Evolutionary conservation across 2,888 invertebrate species (phyloP).

Genomic region (Macrophya alboannulata): DNA sequence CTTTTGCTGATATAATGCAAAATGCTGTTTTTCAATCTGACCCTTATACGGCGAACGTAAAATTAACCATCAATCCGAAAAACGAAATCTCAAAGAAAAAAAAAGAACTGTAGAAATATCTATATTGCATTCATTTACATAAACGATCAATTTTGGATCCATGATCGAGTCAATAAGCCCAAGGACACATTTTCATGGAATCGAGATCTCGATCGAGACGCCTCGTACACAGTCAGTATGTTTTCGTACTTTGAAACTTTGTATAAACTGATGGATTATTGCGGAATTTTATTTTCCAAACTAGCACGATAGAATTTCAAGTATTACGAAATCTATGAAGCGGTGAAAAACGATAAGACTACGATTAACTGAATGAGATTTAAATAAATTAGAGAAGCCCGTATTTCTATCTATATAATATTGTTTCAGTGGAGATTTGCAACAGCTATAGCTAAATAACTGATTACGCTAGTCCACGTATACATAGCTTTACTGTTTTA

Average conservation of each 20-base stretch:
- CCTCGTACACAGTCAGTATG: neutral
- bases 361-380: neutral
- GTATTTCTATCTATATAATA: neutral
- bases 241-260: neutral
- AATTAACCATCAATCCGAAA: neutral
- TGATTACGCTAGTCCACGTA: neutral
- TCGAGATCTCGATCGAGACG: neutral
- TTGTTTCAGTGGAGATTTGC: neutral
- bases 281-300: neutral
- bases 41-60: neutral
- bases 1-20: neutral
- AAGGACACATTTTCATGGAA: neutral
- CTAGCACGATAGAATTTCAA: neutral
- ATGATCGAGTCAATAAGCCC: neutral
- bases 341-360: neutral
- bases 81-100: neutral
- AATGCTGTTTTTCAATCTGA: neutral
- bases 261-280: neutral
- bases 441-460: neutral
- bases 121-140: too few relatives aligned
- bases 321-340: neutral
- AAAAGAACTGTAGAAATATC: neutral
- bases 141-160: neutral
- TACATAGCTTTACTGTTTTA: conserved; percentile 15
- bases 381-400: neutral